Conservation (phyloP, 2,888 invertebrate species). For the Dioctria linearis region DNA sequence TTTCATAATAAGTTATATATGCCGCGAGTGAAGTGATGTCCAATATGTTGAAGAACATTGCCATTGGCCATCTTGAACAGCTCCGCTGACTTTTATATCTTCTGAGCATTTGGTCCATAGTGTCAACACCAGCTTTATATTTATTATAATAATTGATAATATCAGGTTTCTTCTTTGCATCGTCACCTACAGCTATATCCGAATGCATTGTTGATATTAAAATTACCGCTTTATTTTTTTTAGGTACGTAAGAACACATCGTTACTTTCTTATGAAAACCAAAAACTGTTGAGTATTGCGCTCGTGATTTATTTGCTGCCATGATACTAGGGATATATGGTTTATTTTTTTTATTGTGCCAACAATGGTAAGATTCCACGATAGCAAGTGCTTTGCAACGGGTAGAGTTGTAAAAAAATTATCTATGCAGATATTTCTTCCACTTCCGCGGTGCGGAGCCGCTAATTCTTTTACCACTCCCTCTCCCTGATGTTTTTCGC, state of each 20-base stretch:
- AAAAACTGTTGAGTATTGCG: slow-evolving; percentile 58
- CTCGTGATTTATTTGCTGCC: slow-evolving; percentile 47
- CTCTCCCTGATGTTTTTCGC: slow-evolving; percentile 18
- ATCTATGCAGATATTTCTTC: no score
- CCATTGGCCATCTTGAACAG: slow-evolving; percentile 31
- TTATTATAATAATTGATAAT: slow-evolving; percentile 50
- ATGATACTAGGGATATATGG: slow-evolving; percentile 21
- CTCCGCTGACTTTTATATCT: slow-evolving; percentile 31
- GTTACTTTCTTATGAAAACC: slow-evolving; percentile 56
- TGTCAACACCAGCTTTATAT: slow-evolving; percentile 49
- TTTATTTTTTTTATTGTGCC: not conserved
- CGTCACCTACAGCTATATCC: not conserved
- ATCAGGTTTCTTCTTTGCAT: slow-evolving; percentile 49
- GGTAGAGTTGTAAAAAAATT: no score
- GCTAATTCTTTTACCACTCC: slow-evolving; percentile 19
- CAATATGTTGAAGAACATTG: slow-evolving; percentile 46
- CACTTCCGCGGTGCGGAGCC: no score
- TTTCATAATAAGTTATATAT: slow-evolving; percentile 49
- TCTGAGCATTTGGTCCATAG: slow-evolving; percentile 32
- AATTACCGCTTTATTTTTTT: slow-evolving; percentile 56
- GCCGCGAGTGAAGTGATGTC: slow-evolving; percentile 17
- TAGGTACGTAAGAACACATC: slow-evolving; percentile 58
- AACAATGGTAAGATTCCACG: not conserved
- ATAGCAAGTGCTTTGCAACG: slow-evolving; percentile 10
- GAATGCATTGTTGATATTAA: slow-evolving; percentile 49